phyloP scores from a whole-genome alignment of 2,797 vertebrate genomes.

The Tragelaphus eurycerus region DNA sequence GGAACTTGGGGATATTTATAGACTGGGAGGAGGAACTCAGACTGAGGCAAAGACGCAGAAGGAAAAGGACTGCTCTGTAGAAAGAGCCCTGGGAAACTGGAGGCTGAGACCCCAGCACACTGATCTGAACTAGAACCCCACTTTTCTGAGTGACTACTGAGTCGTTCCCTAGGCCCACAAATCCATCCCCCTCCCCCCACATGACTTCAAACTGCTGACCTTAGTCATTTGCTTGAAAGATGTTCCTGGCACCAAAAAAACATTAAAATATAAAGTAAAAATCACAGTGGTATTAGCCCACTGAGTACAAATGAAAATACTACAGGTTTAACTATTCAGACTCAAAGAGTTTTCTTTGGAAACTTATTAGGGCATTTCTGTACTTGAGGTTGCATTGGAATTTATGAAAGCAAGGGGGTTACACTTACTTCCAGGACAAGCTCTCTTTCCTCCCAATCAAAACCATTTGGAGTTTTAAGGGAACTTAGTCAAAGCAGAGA shows the following conservation, averaged over 20 bases:
- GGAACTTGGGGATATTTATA: slow-evolving; percentile 61
- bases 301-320: background rate
- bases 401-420: background rate
- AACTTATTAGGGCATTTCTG: too few relatives aligned
- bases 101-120: background rate
- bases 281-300: background rate
- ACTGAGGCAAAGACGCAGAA: background rate
- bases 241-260: background rate
- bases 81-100: background rate
- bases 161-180: background rate
- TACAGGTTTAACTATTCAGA: background rate
- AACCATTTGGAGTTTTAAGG: background rate
- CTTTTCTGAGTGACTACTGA: background rate
- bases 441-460: background rate
- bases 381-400: background rate
- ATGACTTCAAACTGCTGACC: background rate
- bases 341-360: background rate
- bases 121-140: background rate
- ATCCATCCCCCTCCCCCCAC: background rate
- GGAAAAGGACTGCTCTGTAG: background rate
- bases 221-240: background rate
- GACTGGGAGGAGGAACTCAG: slow-evolving; percentile 40
- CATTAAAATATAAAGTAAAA: slow-evolving; percentile 10
- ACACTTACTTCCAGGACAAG: background rate
- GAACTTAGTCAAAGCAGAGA: background rate